A percentile compares a stretch with the other conserved stretches of the same genome.
phyloP scores from a whole-genome alignment of 2,888 invertebrate genomes.

The Phrixothrix hirtus region DNA sequence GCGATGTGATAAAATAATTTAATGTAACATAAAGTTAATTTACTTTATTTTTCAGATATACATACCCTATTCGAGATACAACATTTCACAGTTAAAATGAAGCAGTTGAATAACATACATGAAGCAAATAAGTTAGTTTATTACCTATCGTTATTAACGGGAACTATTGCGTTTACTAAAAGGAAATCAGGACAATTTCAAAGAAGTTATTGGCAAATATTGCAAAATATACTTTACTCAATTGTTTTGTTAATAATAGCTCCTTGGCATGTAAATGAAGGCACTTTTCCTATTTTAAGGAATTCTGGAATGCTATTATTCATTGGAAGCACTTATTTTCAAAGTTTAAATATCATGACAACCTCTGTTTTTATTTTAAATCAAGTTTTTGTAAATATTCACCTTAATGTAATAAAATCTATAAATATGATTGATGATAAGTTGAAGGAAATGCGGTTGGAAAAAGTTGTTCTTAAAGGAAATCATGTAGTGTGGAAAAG shows the following conservation, averaged over 20 bases:
- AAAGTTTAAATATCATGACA: not conserved
- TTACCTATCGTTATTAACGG: not conserved
- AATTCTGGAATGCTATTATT: not conserved
- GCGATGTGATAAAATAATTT: too few relatives aligned
- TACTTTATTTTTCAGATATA: too few relatives aligned
- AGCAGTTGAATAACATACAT: too few relatives aligned
- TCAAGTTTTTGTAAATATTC: not conserved
- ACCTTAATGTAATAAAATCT: not conserved
- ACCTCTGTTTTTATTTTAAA: not conserved
- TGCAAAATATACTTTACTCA: not conserved
- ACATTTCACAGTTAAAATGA: too few relatives aligned
- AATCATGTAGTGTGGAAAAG: not conserved
- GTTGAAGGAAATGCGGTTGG: not conserved
- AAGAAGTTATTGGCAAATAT: not conserved
- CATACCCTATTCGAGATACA: too few relatives aligned
- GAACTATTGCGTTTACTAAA: not conserved
- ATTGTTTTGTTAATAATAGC: too few relatives aligned
- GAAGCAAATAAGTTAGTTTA: not conserved
- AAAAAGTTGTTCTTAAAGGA: not conserved
- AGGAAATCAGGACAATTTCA: not conserved
- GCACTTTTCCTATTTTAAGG: too few relatives aligned
- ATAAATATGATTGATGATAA: not conserved
- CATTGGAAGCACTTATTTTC: not conserved
- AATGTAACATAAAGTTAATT: too few relatives aligned
- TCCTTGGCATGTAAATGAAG: too few relatives aligned